Percentiles rank a stretch among this genome's conserved stretches.
Evolutionary conservation across 2,888 invertebrate species (phyloP).

Genomic region (Callosobruchus maculatus): DNA sequence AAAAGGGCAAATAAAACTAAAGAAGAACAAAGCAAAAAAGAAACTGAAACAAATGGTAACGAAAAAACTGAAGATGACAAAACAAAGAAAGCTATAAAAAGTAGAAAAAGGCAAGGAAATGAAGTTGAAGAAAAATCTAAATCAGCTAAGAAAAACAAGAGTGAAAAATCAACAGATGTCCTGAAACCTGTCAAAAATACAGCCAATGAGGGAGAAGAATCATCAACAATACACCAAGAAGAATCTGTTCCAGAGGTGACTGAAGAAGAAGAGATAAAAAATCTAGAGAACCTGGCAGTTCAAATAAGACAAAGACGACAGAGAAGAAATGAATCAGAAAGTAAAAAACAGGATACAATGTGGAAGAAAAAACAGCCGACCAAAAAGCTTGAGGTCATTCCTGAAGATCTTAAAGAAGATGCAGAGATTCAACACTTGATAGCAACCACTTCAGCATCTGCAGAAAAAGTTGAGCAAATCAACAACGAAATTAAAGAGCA

Average conservation of each 20-base stretch:
- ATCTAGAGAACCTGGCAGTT: conserved; percentile 16
- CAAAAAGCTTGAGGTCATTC: conserved; percentile 9
- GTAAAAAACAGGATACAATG: conserved; percentile 1
- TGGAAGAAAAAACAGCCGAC: neutral
- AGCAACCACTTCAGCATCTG: conserved; percentile 31
- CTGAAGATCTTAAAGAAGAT: conserved; percentile 27
- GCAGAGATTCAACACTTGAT: conserved; percentile 35
- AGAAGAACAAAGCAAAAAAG: conserved; percentile 2
- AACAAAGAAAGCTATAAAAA: neutral
- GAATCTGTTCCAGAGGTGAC: neutral
- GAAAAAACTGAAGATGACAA: conserved; percentile 1
- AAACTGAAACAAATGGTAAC: neutral
- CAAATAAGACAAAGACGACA: conserved; percentile 19
- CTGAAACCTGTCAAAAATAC: neutral
- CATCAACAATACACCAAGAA: neutral
- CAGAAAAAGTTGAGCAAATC: conserved; percentile 36
- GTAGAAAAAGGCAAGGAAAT: neutral
- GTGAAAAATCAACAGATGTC: neutral
- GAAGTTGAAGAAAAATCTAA: neutral
- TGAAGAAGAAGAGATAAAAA: conserved; percentile 16
- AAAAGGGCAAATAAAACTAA: conserved; percentile 18
- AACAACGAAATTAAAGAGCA: conserved; percentile 28
- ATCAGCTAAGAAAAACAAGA: neutral
- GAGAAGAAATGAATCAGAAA: conserved; percentile 12
- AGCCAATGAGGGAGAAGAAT: neutral